A percentile compares a stretch with the other conserved stretches of the same genome.
Evolutionary conservation across 64 coral and sea anemone species (phyloP).

Genomic region (Actinia equina): DNA sequence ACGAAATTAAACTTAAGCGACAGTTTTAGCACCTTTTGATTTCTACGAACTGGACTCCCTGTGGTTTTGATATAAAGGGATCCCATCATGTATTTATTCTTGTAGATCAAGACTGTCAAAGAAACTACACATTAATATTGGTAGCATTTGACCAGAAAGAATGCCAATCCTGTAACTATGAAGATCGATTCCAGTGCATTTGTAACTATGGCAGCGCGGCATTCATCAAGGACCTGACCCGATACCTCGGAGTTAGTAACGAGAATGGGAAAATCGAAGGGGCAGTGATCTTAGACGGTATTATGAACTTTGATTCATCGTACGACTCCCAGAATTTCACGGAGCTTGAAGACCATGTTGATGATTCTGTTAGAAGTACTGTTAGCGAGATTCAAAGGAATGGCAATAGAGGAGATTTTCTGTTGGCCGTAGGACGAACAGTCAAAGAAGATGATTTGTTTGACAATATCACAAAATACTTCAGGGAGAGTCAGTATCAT

Average conservation of each 20-base stretch:
- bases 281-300: background rate
- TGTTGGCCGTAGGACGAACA: background rate
- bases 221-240: background rate
- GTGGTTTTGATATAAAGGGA: too few relatives aligned
- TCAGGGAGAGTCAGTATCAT: background rate
- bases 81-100: background rate
- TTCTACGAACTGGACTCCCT: background rate
- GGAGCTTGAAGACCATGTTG: background rate
- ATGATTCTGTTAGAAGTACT: background rate
- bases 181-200: background rate
- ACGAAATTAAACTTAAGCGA: too few relatives aligned
- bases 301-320: conserved; percentile 10
- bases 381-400: background rate
- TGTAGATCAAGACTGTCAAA: conserved; percentile 34
- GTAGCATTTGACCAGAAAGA: conserved; percentile 60
- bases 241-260: background rate
- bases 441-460: background rate
- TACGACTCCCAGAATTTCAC: background rate
- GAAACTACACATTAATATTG: conserved; percentile 56
- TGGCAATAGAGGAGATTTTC: background rate
- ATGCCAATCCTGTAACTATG: background rate
- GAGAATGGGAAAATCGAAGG: background rate
- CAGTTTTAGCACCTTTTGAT: too few relatives aligned
- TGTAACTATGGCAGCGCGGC: background rate
- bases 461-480: background rate